These are phyloP conservation scores for Zonitis immaculata DNA, from an alignment of 2,888 invertebrate species.

Conservation along the genomic window DNA sequence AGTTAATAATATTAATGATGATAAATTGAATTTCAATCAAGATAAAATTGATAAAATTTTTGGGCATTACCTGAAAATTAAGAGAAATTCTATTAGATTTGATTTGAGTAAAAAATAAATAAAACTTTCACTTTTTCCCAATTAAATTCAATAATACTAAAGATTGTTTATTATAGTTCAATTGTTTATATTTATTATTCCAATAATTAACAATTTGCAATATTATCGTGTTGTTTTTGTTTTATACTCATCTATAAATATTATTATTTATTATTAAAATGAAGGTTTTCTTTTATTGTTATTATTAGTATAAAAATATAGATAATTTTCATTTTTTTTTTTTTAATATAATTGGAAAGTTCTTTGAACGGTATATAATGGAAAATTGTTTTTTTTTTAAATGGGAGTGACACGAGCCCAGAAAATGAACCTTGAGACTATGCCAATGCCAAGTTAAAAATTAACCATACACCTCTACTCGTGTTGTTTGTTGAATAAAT, in stretches of 20 bases:
- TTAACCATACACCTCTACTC: neutral
- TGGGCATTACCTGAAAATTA: too few species aligned
- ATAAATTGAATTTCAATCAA: too few species aligned
- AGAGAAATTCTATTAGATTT: too few species aligned
- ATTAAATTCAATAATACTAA: too few species aligned
- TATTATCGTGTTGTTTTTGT: neutral
- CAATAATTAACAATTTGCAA: neutral
- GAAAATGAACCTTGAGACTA: constrained; percentile 12
- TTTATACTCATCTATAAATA: neutral
- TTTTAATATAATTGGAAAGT: neutral
- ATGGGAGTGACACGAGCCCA: constrained; percentile 5
- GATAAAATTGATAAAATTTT: too few species aligned
- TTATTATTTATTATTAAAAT: neutral
- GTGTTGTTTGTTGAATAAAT: neutral
- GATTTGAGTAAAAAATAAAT: too few species aligned
- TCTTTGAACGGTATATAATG: neutral
- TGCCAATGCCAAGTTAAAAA: constrained; percentile 18
- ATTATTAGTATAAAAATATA: too few species aligned
- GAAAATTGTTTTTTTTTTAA: constrained; percentile 1
- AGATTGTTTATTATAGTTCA: too few species aligned
- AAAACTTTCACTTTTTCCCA: too few species aligned
- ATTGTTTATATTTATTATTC: too few species aligned
- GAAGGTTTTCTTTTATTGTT: neutral
- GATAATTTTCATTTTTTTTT: too few species aligned
- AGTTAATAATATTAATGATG: too few species aligned